Conservation (phyloP, 2,888 invertebrate species). For the Xanthia icteritia region DNA sequence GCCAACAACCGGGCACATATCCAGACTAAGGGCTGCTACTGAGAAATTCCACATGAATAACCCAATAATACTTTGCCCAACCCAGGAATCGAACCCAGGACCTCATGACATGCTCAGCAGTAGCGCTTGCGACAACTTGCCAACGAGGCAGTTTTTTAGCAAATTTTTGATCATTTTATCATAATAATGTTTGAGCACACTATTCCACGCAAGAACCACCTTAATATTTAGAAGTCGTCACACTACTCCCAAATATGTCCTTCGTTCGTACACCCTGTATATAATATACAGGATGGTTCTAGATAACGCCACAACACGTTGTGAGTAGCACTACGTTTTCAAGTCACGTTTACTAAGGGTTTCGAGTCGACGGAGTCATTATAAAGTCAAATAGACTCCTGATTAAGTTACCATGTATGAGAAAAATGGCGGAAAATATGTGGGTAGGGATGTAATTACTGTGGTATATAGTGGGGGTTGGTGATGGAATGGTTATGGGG, state of each 20-base stretch:
- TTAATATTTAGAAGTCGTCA: slow-evolving; percentile 44
- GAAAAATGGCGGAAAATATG: slow-evolving; percentile 47
- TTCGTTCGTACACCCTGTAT: slow-evolving; percentile 29
- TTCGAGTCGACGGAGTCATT: slow-evolving; percentile 50
- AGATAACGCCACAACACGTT: slow-evolving; percentile 44
- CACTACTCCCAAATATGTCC: slow-evolving; percentile 28
- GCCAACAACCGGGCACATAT: too few relatives aligned
- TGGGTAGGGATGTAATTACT: slow-evolving; percentile 32
- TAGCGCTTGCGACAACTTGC: too few relatives aligned
- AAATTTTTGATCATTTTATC: too few relatives aligned
- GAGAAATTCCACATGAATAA: too few relatives aligned
- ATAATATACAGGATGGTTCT: slow-evolving; percentile 35
- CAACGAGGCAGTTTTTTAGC: too few relatives aligned
- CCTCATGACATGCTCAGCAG: too few relatives aligned
- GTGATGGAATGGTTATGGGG: neutral
- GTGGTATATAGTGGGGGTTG: neutral
- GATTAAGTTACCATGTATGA: slow-evolving; percentile 53
- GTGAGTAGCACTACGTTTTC: slow-evolving; percentile 47
- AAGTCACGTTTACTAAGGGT: slow-evolving; percentile 59
- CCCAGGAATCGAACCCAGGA: too few relatives aligned
- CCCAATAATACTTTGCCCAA: too few relatives aligned
- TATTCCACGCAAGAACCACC: neutral
- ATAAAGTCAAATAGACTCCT: slow-evolving; percentile 64
- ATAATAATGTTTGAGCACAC: neutral
- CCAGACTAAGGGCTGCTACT: too few relatives aligned